phyloP scores from a whole-genome alignment of 2,888 invertebrate genomes.

The Morpho deidamia region DNA sequence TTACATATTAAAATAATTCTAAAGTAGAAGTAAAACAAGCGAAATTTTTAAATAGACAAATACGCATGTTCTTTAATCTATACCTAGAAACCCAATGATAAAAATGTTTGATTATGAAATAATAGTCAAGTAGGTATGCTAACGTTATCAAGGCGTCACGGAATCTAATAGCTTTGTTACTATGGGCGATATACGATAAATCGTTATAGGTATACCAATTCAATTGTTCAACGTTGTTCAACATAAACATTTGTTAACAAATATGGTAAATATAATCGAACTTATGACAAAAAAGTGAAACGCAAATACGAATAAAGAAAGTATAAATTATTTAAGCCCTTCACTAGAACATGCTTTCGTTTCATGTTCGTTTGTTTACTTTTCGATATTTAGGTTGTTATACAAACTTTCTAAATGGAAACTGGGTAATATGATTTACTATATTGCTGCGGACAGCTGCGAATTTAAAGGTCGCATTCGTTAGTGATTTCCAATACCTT shows the following conservation, averaged over 20 bases:
- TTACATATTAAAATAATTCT: no score
- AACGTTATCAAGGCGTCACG: conserved; percentile 1
- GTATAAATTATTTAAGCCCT: neutral
- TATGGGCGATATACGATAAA: conserved; percentile 15
- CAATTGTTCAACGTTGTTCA: neutral
- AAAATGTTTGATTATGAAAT: neutral
- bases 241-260: neutral
- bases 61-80: no score
- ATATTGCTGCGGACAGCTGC: conserved; percentile 4
- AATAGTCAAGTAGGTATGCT: neutral
- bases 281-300: neutral
- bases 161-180: conserved; percentile 16
- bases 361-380: neutral
- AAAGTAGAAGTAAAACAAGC: no score
- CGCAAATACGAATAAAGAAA: neutral
- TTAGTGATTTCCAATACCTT: conserved; percentile 6
- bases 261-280: no score
- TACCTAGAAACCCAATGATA: no score
- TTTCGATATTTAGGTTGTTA: neutral
- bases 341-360: neutral
- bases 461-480: conserved; percentile 6
- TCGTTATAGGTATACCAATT: neutral
- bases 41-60: no score
- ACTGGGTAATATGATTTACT: neutral
- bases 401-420: conserved; percentile 5